These are phyloP conservation scores for Hypsopygia costalis DNA, from an alignment of 2,888 invertebrate genomes.

Conservation along the genomic window DNA sequence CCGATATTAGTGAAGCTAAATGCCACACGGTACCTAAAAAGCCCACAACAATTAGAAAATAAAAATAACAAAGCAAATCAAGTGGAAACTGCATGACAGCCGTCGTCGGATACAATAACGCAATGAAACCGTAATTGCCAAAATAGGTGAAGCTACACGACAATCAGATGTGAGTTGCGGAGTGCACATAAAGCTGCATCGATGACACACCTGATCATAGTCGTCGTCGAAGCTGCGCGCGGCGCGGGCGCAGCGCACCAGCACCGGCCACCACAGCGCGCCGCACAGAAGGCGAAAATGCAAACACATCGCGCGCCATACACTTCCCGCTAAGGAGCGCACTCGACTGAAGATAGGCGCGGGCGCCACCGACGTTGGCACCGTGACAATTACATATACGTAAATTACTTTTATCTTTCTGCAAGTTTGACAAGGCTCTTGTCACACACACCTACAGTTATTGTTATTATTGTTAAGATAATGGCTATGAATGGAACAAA, in stretches of 20 bases:
- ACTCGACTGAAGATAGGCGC: conserved; percentile 74
- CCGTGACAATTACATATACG: conserved; percentile 60
- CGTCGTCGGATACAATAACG: conserved; percentile 37
- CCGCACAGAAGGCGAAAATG: conserved; percentile 75
- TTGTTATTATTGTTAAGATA: not conserved
- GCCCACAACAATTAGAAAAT: conserved; percentile 47
- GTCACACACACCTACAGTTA: conserved; percentile 16
- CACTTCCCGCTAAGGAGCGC: conserved; percentile 74
- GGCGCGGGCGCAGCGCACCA: conserved; percentile 68
- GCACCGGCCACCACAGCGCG: conserved; percentile 76
- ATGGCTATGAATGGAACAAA: not conserved
- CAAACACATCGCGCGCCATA: conserved; percentile 77
- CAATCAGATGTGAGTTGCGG: conserved; percentile 38
- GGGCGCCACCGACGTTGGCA: conserved; percentile 63
- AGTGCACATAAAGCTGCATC: conserved; percentile 58
- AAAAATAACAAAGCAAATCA: conserved; percentile 59
- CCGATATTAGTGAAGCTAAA: conserved; percentile 53
- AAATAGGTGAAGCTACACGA: conserved; percentile 64
- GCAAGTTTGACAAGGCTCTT: conserved; percentile 49
- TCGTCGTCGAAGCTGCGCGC: conserved; percentile 67
- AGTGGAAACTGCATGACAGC: conserved; percentile 63
- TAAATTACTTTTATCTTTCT: conserved; percentile 60
- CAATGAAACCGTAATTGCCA: conserved; percentile 43
- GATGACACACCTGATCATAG: conserved; percentile 74
- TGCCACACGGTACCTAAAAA: conserved; percentile 61